Evolutionary conservation across 2,113 vertebrate species (phyloP).

Genomic region (Oncorhynchus mykiss): DNA sequence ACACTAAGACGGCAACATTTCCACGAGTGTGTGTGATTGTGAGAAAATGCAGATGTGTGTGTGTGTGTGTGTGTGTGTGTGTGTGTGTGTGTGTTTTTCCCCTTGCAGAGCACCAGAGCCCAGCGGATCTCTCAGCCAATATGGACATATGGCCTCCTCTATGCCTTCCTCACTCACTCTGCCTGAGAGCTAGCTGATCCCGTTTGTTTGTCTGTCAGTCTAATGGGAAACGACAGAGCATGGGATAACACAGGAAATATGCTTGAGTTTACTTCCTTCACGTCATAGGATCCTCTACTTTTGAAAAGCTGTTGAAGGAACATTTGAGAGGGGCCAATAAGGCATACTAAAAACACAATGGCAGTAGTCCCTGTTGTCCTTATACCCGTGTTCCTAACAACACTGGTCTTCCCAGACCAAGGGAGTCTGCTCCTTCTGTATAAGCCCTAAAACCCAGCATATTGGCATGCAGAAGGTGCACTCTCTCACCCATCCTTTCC

Average conservation of each 20-base stretch:
- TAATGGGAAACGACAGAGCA: neutral
- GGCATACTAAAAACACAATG: no score
- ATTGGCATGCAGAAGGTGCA: constrained; percentile 1
- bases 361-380: no score
- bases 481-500: neutral
- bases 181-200: neutral
- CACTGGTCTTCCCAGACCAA: no score
- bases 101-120: neutral
- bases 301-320: no score
- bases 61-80: neutral
- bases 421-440: no score
- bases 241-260: neutral
- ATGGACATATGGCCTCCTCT: constrained; percentile 3
- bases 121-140: constrained; percentile 21
- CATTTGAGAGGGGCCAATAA: no score
- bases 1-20: neutral
- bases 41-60: neutral
- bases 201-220: neutral
- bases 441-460: no score
- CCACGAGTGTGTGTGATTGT: neutral
- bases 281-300: no score
- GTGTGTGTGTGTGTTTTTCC: neutral
- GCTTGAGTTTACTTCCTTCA: no score
- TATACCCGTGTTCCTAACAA: no score
- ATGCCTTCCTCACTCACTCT: neutral